phyloP scores from a whole-genome alignment of 2,888 invertebrate species.

The Metallyticus violacea region DNA sequence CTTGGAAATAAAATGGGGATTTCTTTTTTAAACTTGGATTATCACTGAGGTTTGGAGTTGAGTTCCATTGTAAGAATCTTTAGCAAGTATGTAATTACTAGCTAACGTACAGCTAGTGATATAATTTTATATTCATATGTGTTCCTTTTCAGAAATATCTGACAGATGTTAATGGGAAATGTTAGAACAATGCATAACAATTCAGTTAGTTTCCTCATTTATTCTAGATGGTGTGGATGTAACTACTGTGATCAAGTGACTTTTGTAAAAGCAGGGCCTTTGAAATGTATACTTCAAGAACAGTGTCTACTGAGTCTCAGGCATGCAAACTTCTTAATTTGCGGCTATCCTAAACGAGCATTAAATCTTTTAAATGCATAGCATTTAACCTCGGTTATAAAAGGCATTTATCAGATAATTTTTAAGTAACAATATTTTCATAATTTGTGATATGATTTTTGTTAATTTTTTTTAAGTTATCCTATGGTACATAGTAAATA shows the following conservation, averaged over 20 bases:
- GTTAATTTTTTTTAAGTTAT: not conserved
- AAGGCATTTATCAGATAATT: not conserved
- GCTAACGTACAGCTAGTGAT: not conserved
- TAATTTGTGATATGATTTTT: not conserved
- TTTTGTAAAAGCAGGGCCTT: not conserved
- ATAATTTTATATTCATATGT: not conserved
- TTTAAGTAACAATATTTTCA: not conserved
- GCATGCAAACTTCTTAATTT: not conserved
- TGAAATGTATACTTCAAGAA: not conserved
- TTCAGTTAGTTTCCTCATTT: not conserved
- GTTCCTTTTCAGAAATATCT: not conserved
- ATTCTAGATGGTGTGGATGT: not conserved
- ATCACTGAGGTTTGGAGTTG: not conserved
- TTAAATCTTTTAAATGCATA: not conserved
- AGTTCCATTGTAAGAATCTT: not conserved
- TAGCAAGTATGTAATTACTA: not conserved
- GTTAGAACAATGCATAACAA: not conserved
- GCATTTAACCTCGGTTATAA: not conserved
- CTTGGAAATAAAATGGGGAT: not conserved
- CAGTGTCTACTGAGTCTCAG: not conserved
- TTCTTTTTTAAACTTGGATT: too few species aligned
- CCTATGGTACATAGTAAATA: not conserved
- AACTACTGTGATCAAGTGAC: not conserved
- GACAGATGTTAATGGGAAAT: not conserved
- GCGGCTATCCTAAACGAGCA: not conserved